phyloP scores from a whole-genome alignment of 37 sponge, comb jelly and placozoan genomes.

The Halisarca cf. caerulea region DNA sequence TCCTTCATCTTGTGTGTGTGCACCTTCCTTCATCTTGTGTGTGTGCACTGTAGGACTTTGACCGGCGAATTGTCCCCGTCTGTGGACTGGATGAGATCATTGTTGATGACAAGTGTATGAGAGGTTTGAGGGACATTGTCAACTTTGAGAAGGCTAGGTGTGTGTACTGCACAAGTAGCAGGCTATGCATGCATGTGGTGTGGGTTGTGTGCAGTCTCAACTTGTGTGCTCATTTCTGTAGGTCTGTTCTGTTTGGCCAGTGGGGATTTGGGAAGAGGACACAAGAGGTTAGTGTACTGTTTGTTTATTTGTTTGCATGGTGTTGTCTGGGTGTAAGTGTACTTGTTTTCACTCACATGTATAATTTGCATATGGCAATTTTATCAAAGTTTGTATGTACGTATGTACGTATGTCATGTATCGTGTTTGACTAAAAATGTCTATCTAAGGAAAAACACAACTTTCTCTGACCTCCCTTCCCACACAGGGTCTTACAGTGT shows the following conservation, averaged over 20 bases:
- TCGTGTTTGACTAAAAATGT: no score
- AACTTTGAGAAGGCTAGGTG: slow-evolving; percentile 87
- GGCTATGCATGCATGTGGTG: no score
- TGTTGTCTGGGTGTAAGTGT: not conserved
- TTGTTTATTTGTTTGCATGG: no score
- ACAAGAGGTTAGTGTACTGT: slow-evolving; percentile 27
- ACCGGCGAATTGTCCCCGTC: slow-evolving; percentile 71
- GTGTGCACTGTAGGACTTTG: slow-evolving; percentile 60
- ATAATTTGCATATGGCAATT: no score
- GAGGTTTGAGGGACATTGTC: slow-evolving; percentile 62
- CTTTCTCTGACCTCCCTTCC: not conserved
- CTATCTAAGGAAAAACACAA: no score
- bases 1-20: no score
- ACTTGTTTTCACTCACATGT: not conserved
- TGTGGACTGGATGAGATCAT: slow-evolving; percentile 73
- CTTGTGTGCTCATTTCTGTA: not conserved
- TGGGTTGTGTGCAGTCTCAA: not conserved
- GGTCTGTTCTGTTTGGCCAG: slow-evolving; percentile 86
- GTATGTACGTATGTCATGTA: no score
- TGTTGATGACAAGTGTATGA: slow-evolving; percentile 43
- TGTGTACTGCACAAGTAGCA: no score
- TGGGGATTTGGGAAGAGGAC: slow-evolving; percentile 76
- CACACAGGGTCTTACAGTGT: slow-evolving; percentile 62
- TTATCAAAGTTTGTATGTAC: no score
- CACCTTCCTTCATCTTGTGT: no score